Evolutionary conservation across 2,113 vertebrate species (phyloP).

Genomic region (Promerops cafer): DNA sequence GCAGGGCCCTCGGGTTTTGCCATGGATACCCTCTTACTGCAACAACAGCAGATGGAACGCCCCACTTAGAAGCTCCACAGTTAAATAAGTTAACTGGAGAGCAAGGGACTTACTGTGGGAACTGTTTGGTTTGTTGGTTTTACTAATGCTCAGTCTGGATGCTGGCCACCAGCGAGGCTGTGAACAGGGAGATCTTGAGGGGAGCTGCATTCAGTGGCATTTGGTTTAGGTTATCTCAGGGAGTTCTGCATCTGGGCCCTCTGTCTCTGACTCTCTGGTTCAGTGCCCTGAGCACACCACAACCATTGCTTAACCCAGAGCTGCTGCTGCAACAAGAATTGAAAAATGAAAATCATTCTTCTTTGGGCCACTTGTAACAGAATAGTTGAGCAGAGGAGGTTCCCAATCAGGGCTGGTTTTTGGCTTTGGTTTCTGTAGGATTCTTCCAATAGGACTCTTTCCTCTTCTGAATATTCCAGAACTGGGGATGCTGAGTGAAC

Average conservation of each 20-base stretch:
- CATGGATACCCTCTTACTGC: conserved; percentile 25
- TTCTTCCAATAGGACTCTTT: background rate
- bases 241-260: conserved; percentile 15
- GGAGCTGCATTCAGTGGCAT: conserved; percentile 4
- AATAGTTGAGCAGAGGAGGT: background rate
- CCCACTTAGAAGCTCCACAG: background rate
- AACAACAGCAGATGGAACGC: conserved; percentile 1
- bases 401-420: background rate
- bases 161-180: conserved; percentile 46
- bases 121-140: conserved; percentile 61
- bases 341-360: background rate
- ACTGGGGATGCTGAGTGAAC: background rate
- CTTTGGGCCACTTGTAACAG: background rate
- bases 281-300: background rate
- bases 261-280: conserved; percentile 31
- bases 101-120: conserved; percentile 57
- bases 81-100: conserved; percentile 35
- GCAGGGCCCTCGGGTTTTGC: conserved; percentile 30
- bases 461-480: background rate
- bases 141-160: conserved; percentile 60
- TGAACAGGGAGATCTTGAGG: conserved; percentile 34
- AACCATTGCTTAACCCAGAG: background rate
- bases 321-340: background rate
- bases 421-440: background rate
- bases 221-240: conserved; percentile 42